A percentile compares a stretch with the other conserved stretches of the same genome.
Evolutionary conservation across 2,888 invertebrate genomes (phyloP).

Genomic region (Plutella xylostella): DNA sequence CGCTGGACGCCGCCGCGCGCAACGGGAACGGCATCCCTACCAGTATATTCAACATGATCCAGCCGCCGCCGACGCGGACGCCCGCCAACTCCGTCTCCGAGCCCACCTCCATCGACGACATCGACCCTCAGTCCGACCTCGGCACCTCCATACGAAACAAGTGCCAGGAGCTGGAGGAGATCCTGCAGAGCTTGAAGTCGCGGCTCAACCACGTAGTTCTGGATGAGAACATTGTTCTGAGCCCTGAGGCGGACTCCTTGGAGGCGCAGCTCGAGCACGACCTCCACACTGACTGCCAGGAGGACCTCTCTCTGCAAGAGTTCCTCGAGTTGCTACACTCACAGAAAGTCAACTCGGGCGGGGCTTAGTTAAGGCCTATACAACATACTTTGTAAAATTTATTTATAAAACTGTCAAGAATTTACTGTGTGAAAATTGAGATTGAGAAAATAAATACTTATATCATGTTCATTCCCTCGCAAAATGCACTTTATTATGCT

Average conservation of each 20-base stretch:
- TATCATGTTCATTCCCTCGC: no score
- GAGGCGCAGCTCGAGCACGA: slow-evolving; percentile 64
- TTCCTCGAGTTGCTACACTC: slow-evolving; percentile 60
- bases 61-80: slow-evolving; percentile 55
- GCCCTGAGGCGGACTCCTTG: slow-evolving; percentile 59
- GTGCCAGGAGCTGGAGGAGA: slow-evolving; percentile 62
- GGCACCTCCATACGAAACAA: slow-evolving; percentile 63
- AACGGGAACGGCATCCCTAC: slow-evolving; percentile 49
- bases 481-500: no score
- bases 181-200: slow-evolving; percentile 60
- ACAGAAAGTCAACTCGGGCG: slow-evolving; percentile 47
- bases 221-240: slow-evolving; percentile 61
- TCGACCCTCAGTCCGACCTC: slow-evolving; percentile 60
- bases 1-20: slow-evolving; percentile 35
- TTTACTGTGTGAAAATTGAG: slow-evolving; percentile 49
- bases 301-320: slow-evolving; percentile 62
- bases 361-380: slow-evolving; percentile 42
- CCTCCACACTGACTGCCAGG: slow-evolving; percentile 63
- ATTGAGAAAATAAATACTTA: background rate
- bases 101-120: slow-evolving; percentile 53
- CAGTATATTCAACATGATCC: slow-evolving; percentile 50
- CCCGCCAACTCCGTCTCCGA: slow-evolving; percentile 61
- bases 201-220: slow-evolving; percentile 61
- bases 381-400: slow-evolving; percentile 18
- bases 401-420: slow-evolving; percentile 39